These are phyloP conservation scores for Ctenoplectra terminalis DNA, from an alignment of 1,140 invertebrate species.

Conservation along the genomic window DNA sequence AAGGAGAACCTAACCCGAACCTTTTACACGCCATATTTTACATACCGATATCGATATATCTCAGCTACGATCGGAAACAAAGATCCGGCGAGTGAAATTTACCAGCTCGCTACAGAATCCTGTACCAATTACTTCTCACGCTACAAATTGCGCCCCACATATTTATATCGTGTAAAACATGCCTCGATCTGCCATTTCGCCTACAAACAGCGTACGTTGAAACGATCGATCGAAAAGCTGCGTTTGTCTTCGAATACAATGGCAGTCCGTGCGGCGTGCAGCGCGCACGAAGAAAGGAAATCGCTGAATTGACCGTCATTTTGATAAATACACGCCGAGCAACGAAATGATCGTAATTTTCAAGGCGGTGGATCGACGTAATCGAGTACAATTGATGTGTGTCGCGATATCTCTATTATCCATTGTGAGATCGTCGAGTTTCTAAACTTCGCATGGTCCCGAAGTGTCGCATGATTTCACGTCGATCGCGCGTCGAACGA, in stretches of 20 bases:
- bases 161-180: conserved; percentile 5
- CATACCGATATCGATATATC: background rate
- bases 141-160: conserved; percentile 3
- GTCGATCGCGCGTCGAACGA: background rate
- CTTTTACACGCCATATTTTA: background rate
- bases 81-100: conserved; percentile 11
- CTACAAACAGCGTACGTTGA: too few relatives aligned
- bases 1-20: too few relatives aligned
- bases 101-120: conserved; percentile 4
- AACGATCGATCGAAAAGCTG: background rate
- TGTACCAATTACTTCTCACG: conserved; percentile 17
- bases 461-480: conserved; percentile 37
- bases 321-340: conserved; percentile 20
- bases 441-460: background rate
- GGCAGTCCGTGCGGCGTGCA: background rate
- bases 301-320: conserved; percentile 28
- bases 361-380: background rate
- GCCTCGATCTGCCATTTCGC: background rate
- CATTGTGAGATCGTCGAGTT: background rate
- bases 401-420: conserved; percentile 28
- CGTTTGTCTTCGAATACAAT: background rate
- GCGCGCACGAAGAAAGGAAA: background rate
- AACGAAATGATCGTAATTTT: conserved; percentile 33
- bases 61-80: conserved; percentile 24
- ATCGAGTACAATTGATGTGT: conserved; percentile 12